Evolutionary conservation across 2,113 vertebrate species (phyloP), one percentile per base, ranked within the genome.

Genomic region (Baryphthengus martii): DNA sequence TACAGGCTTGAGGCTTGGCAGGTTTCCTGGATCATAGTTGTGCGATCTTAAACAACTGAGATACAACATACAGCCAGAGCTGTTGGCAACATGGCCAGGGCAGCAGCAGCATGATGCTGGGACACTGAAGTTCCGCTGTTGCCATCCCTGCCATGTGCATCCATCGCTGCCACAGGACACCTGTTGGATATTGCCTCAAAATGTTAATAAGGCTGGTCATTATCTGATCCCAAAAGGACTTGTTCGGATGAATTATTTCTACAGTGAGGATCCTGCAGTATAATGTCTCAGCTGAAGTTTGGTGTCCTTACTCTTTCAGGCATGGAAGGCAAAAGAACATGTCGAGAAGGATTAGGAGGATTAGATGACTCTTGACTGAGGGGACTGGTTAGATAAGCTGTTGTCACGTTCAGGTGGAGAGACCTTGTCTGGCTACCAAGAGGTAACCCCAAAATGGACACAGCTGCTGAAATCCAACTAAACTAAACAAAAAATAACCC

Each of bases 181-280:
- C 66, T 94, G 63, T 66, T 83, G 74, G 37, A 23, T 83, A 45
- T 47, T 73, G 62, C 91, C 87, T 76, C 81, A 76, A 49, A 93
- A 68, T 28, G 74, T 93, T 66, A 20, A 66, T 89, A 89, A 84
- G 3, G 6, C 53, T 82, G 58, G 45, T 39, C 42, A 88, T 77
- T 85, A 56, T 52, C 67, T 86, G 68, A 74, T 59, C 33, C 19
- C 35, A 83, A 71, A 93, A 91, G 53, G 63, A 80, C 50, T 86
- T 79, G 67, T 88, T 88, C 63, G 55, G 88, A 86, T 88, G 8
- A 91, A 91, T 91, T 88, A 83, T 74, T 88, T 89, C 79, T 85
- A 19, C 58, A 58, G 37, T 19, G 52, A 85, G 13, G 53, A 88
- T 58, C 33, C 58, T 71, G 59, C 24, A 29, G 47, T 59, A n/a